phyloP scores from a whole-genome alignment of 2,113 vertebrate genomes.

The Uria aalge region DNA sequence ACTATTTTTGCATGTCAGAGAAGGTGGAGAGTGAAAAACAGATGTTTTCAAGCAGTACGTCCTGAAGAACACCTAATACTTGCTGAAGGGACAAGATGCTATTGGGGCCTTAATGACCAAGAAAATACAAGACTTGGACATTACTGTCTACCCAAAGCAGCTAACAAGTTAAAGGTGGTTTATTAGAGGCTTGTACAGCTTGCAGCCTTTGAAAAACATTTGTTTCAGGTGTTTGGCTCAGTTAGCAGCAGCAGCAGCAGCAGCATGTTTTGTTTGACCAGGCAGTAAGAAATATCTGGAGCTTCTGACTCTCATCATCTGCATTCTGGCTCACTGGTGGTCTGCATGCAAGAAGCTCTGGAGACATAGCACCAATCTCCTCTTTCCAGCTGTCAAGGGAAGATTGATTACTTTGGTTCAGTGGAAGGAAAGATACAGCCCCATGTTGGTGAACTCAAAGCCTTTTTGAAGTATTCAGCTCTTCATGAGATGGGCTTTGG shows the following conservation, averaged over 20 bases:
- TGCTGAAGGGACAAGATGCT: background rate
- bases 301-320: background rate
- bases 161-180: background rate
- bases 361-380: background rate
- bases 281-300: background rate
- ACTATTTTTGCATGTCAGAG: background rate
- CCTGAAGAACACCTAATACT: background rate
- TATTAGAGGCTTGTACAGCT: background rate
- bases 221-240: background rate
- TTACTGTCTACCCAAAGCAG: background rate
- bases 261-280: background rate
- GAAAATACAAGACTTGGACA: background rate
- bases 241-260: background rate
- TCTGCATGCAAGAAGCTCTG: background rate
- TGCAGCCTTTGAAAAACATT: background rate
- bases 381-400: background rate
- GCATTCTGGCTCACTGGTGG: background rate
- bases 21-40: background rate
- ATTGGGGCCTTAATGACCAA: background rate
- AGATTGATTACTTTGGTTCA: background rate
- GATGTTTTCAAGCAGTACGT: background rate
- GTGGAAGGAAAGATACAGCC: background rate
- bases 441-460: fast-evolving
- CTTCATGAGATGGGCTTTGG: background rate
- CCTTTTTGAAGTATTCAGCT: background rate